A percentile compares a stretch with the other conserved stretches of the same genome.
Evolutionary conservation across 2,797 vertebrate species (phyloP).

Genomic region (Gallinago solitaria): DNA sequence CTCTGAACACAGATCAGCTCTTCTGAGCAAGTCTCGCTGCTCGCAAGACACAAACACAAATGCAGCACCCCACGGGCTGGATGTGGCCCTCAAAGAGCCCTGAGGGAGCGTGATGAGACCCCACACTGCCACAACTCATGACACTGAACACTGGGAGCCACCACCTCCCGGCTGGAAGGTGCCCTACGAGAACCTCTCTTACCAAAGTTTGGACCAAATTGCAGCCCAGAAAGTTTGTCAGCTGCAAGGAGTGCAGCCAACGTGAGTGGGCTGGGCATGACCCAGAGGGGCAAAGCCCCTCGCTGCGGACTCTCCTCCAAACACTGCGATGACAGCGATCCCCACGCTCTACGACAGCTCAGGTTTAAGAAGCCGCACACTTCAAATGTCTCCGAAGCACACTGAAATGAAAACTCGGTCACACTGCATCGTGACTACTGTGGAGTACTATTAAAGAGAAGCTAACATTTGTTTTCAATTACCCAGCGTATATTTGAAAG

Average conservation of each 20-base stretch:
- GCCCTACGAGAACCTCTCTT: fast-evolving
- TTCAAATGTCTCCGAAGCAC: not conserved
- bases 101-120: fast-evolving
- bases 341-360: not conserved
- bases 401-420: not conserved
- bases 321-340: not conserved
- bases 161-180: not conserved
- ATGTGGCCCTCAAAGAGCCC: fast-evolving
- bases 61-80: fast-evolving
- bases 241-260: not conserved
- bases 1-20: not conserved
- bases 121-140: fast-evolving
- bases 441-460: not conserved
- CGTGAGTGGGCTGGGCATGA: not conserved
- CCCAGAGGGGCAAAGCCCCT: not conserved
- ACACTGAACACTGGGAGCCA: not conserved
- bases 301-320: not conserved
- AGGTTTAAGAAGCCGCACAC: not conserved
- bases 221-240: not conserved
- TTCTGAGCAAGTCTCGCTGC: not conserved
- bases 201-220: fast-evolving
- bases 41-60: fast-evolving
- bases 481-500: not conserved
- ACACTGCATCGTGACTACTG: not conserved
- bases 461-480: constrained; percentile 40